Conservation (phyloP, 1,140 invertebrate genomes). For the Melanaphis sacchari region DNA sequence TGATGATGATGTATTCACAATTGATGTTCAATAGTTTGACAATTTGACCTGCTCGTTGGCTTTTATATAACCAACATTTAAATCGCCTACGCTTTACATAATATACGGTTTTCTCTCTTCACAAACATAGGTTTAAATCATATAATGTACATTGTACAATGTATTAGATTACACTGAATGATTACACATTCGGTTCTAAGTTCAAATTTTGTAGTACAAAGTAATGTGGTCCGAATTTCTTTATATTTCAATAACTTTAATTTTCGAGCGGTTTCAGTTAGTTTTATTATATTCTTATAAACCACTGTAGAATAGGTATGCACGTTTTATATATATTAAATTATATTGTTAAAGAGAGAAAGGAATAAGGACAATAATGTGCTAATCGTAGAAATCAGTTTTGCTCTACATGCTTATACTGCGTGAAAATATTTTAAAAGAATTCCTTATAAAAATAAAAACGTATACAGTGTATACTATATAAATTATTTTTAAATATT, state of each 20-base stretch:
- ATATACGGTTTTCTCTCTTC: background rate
- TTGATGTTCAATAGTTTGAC: constrained; percentile 13
- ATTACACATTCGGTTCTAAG: background rate
- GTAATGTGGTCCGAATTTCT: background rate
- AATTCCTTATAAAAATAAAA: background rate
- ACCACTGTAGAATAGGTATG: background rate
- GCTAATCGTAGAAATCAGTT: constrained; percentile 37
- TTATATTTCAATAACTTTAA: background rate
- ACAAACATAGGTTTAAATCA: background rate
- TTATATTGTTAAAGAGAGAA: background rate
- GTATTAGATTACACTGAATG: background rate
- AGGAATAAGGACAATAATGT: constrained; percentile 15
- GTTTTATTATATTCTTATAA: background rate
- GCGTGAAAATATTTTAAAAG: constrained; percentile 27
- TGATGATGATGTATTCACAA: constrained; percentile 4
- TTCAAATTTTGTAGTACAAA: background rate
- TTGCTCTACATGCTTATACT: constrained; percentile 24
- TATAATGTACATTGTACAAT: background rate
- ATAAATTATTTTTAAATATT: background rate
- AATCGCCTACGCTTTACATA: background rate
- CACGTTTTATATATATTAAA: background rate
- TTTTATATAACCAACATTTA: constrained; percentile 7
- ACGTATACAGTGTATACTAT: background rate
- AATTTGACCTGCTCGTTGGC: background rate
- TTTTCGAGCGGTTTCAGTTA: background rate